Evolutionary conservation across 2,888 invertebrate genomes (phyloP).

Genomic region (Drepanosiphum platanoidis): DNA sequence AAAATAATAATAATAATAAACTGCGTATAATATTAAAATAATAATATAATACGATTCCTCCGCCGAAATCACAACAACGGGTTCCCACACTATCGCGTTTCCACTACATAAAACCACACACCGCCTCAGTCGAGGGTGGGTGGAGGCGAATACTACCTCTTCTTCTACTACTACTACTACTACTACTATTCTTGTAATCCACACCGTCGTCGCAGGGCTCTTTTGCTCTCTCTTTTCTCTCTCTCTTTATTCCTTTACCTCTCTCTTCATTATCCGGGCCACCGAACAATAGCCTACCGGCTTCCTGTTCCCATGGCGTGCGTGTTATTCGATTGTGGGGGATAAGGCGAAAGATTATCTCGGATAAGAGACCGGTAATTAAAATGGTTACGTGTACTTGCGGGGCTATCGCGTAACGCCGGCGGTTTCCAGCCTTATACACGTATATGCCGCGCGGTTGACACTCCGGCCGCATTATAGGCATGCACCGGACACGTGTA

Average conservation of each 20-base stretch:
- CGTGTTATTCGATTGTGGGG: conserved; percentile 49
- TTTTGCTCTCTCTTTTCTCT: background rate
- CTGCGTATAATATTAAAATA: background rate
- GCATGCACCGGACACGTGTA: conserved; percentile 23
- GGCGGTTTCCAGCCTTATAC: conserved; percentile 26
- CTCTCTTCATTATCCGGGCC: conserved; percentile 51
- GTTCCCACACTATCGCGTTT: conserved; percentile 62
- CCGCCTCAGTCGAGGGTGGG: background rate
- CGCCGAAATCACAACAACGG: conserved; percentile 47
- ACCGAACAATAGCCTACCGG: conserved; percentile 44
- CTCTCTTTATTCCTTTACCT: background rate
- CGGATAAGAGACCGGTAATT: conserved; percentile 53
- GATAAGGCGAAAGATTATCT: conserved; percentile 55
- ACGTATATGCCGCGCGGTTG: no score
- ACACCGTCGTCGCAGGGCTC: conserved; percentile 44
- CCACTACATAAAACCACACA: conserved; percentile 51
- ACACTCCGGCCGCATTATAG: background rate
- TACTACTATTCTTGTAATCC: conserved; percentile 51
- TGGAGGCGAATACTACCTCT: conserved; percentile 2
- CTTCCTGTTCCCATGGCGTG: conserved; percentile 62
- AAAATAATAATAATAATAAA: conserved; percentile 18
- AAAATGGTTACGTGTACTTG: conserved; percentile 53
- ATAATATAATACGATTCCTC: conserved; percentile 26
- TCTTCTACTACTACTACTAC: conserved; percentile 6
- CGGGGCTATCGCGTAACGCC: conserved; percentile 51